phyloP scores from a whole-genome alignment of 2,797 vertebrate species.

The Eptatretus atami region DNA sequence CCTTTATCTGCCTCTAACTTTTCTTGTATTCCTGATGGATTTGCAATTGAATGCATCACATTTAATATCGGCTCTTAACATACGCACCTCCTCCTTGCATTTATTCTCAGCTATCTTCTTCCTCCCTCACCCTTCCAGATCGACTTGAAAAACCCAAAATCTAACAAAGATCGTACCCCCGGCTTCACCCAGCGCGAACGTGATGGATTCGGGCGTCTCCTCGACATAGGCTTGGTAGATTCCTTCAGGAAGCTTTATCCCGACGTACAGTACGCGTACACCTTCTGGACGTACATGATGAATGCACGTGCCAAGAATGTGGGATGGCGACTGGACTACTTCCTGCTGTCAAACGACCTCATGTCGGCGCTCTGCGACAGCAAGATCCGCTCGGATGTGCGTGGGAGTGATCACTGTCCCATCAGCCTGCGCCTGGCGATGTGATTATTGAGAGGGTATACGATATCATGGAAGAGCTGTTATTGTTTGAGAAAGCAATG shows the following conservation, averaged over 20 bases:
- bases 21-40: too few relatives aligned
- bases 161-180: conserved; percentile 38
- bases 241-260: conserved; percentile 54
- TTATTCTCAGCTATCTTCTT: too few relatives aligned
- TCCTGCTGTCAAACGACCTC: conserved; percentile 32
- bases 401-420: conserved; percentile 62
- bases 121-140: conserved; percentile 13
- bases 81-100: too few relatives aligned
- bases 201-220: conserved; percentile 30
- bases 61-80: too few relatives aligned
- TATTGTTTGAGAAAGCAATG: too few relatives aligned
- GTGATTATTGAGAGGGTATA: conserved; percentile 10
- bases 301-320: conserved; percentile 43
- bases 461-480: too few relatives aligned
- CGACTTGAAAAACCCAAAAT: conserved; percentile 48
- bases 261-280: conserved; percentile 26
- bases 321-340: conserved; percentile 61
- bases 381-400: conserved; percentile 38
- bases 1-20: too few relatives aligned
- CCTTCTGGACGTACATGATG: conserved; percentile 91
- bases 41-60: too few relatives aligned
- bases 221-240: conserved; percentile 32
- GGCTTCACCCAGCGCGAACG: conserved; percentile 53
- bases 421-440: conserved; percentile 36
- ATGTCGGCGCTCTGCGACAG: conserved; percentile 35